phyloP scores from a whole-genome alignment of 2,888 invertebrate species.

The Tipula vernalis region DNA sequence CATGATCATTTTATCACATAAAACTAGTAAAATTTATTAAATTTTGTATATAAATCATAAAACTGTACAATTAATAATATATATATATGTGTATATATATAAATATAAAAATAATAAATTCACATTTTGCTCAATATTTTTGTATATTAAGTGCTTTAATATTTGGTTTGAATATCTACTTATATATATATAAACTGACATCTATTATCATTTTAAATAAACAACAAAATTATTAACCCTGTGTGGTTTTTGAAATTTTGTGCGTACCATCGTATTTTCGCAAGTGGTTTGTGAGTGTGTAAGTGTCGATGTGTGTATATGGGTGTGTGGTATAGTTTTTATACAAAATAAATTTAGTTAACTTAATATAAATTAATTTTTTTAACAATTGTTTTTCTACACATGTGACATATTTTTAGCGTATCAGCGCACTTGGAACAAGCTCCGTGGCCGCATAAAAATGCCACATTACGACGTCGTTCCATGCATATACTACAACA shows the following conservation, averaged over 20 bases:
- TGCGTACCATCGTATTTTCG: background rate
- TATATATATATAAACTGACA: background rate
- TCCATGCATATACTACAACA: slow-evolving; percentile 86
- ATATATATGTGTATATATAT: background rate
- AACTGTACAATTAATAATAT: background rate
- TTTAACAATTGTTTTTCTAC: slow-evolving; percentile 35
- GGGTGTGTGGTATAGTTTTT: background rate
- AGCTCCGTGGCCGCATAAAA: slow-evolving; percentile 79
- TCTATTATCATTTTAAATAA: background rate
- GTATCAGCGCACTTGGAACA: slow-evolving; percentile 73
- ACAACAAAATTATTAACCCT: background rate
- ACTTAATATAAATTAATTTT: slow-evolving; percentile 34
- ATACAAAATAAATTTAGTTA: background rate
- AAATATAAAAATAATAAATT: background rate
- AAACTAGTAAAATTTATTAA: background rate
- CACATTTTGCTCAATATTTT: background rate
- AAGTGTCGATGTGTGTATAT: background rate
- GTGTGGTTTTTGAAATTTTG: background rate
- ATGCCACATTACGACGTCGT: slow-evolving; percentile 64
- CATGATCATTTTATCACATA: background rate
- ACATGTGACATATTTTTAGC: slow-evolving; percentile 73
- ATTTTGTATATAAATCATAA: background rate
- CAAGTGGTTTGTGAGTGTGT: background rate
- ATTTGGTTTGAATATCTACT: background rate
- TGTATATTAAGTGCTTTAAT: background rate